These are phyloP conservation scores for Mycalesis mineus DNA, from an alignment of 2,888 invertebrate genomes.

Conservation along the genomic window DNA sequence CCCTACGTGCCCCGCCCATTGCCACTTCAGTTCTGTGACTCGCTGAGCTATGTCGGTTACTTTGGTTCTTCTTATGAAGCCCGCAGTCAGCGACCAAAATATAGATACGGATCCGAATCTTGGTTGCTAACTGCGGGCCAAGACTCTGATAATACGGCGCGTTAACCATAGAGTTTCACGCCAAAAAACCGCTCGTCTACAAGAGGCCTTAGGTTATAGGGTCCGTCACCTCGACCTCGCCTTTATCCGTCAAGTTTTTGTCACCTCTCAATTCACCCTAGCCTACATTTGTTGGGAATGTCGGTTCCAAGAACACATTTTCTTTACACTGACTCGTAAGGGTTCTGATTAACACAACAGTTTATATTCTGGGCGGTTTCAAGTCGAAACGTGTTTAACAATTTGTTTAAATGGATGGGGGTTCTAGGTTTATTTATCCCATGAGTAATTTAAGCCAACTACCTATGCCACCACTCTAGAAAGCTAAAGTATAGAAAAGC, in stretches of 20 bases:
- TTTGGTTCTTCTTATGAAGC: no score
- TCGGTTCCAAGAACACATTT: slow-evolving; percentile 52
- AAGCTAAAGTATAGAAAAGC: no score
- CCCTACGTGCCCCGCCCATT: no score
- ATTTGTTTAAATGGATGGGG: neutral
- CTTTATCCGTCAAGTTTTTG: slow-evolving; percentile 66
- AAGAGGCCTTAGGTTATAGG: slow-evolving; percentile 47
- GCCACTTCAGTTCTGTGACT: no score
- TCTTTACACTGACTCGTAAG: slow-evolving; percentile 51
- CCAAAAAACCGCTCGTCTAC: no score
- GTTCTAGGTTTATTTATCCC: neutral
- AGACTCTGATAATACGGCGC: no score
- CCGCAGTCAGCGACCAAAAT: no score
- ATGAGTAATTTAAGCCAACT: neutral
- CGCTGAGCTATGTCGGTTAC: no score
- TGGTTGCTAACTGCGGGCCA: no score
- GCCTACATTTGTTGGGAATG: slow-evolving; percentile 52
- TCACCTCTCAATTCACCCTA: slow-evolving; percentile 51
- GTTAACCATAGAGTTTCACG: no score
- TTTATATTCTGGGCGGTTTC: slow-evolving; percentile 28
- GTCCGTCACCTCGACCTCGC: slow-evolving; percentile 54
- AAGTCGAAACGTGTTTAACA: neutral
- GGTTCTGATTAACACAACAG: slow-evolving; percentile 44
- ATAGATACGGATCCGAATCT: no score
- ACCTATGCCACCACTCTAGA: no score